Evolutionary conservation across 1,140 invertebrate species (phyloP), one percentile per base, ranked within the genome.

Genomic region (Drosophila dunni): DNA sequence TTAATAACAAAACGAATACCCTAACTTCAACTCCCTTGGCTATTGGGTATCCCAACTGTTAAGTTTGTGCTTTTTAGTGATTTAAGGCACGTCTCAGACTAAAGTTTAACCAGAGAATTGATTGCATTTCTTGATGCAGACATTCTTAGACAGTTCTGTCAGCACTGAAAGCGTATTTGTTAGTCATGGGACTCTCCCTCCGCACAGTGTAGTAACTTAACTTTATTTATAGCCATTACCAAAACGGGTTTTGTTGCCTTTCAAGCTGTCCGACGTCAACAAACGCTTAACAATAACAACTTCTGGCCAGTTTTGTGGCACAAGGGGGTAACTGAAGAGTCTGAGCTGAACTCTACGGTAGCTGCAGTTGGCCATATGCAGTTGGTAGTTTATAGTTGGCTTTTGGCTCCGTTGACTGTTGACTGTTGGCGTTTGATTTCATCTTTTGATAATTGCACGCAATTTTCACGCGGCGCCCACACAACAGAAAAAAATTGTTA

Each of bases 401-500:
- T 46, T 44, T 54, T 54, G 58, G 57, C 48, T 10, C 33, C 17
- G 46, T 36, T 67, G 48, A 34, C 29, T 61, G 46, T 36, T 67
- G 48, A 34, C 29, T 61, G 67, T 71, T 71, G 68, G 42, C 54
- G 54, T 79, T 67, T 82, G 75, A 79, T 88, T 88, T 88, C 83
- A 86, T 82, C 83, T 82, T 70, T 79, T 64, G 71, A 82, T 82
- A 86, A 88, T 86, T 86, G 79, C 83, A 79, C 79, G 83, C 83
- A 88, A 82, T 85, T 82, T 85, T 79, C 83, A 82, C 71, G 58
- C 60, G 60, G 58, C 82, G 78, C 81, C 81, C 81, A 86, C 81
- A 68, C 56, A 58, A 54, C 4, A 13, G 6, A 29, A 5, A 29
- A 29, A 29, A 29, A 29, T 5, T 29, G 24, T 29, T 29, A 29